Percentiles rank a stretch among this genome's conserved stretches.
phyloP scores from a whole-genome alignment of 2,888 invertebrate genomes.

The Osedax fenrisi region DNA sequence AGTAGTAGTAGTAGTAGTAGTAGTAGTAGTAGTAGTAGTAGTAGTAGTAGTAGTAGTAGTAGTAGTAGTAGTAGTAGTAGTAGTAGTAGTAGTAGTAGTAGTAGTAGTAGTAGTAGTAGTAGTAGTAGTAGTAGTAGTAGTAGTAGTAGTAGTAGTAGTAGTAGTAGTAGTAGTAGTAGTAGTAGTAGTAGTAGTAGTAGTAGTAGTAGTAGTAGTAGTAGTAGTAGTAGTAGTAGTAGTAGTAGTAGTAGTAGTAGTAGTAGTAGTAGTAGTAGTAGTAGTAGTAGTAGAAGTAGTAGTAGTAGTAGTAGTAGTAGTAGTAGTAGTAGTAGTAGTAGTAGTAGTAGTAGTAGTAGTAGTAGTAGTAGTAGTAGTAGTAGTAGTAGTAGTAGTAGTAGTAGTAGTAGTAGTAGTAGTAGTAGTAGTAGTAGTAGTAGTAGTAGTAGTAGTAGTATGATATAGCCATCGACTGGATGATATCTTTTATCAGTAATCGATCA shows the following conservation, averaged over 20 bases:
- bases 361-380: constrained; percentile 20
- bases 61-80: not conserved
- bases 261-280: constrained; percentile 13
- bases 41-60: constrained; percentile 16
- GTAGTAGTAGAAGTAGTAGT: constrained; percentile 11
- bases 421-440: constrained; percentile 22
- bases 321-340: constrained; percentile 20
- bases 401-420: constrained; percentile 18
- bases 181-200: constrained; percentile 11
- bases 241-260: constrained; percentile 11
- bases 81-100: constrained; percentile 6
- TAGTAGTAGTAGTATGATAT: no score
- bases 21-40: no score
- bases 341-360: constrained; percentile 17
- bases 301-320: constrained; percentile 11
- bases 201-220: constrained; percentile 13
- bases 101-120: not conserved
- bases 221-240: constrained; percentile 13
- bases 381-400: constrained; percentile 22
- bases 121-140: not conserved
- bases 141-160: not conserved
- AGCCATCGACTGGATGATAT: no score
- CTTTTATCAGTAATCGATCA: no score
- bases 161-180: constrained; percentile 17
- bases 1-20: no score